Evolutionary conservation across 2,113 vertebrate genomes (phyloP).

Genomic region (Jacana jacana): DNA sequence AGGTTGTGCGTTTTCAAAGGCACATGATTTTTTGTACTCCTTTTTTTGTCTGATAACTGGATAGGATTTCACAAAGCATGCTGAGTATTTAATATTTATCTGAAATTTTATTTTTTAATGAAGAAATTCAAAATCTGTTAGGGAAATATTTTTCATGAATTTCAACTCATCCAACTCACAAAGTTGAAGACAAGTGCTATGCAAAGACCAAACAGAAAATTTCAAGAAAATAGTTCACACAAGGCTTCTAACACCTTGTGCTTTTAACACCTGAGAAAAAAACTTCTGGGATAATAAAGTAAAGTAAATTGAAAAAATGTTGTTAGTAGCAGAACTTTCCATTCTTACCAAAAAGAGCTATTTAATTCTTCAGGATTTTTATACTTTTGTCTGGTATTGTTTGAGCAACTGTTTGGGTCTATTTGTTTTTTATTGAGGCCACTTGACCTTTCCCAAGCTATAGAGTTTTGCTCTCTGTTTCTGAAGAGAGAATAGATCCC

Average conservation of each 20-base stretch:
- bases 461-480: neutral
- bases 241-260: neutral
- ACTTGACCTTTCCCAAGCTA: slow-evolving; percentile 20
- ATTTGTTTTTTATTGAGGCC: slow-evolving; percentile 12
- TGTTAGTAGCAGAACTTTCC: neutral
- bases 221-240: neutral
- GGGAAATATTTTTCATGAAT: neutral
- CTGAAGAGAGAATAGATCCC: neutral
- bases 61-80: neutral
- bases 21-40: neutral
- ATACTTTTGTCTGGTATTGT: neutral
- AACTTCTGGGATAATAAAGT: neutral
- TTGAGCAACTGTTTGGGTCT: neutral
- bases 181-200: neutral
- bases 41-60: neutral
- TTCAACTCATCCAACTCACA: neutral
- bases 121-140: neutral
- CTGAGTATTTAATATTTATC: neutral
- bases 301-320: neutral
- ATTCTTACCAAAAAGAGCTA: neutral
- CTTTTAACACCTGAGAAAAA: neutral
- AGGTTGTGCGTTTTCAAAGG: neutral
- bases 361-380: neutral
- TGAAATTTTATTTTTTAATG: neutral
- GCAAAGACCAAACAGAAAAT: neutral